Evolutionary conservation across 2,888 invertebrate species (phyloP), one percentile per base, ranked within the genome.

Genomic region (Brachypalpus laphriformis): DNA sequence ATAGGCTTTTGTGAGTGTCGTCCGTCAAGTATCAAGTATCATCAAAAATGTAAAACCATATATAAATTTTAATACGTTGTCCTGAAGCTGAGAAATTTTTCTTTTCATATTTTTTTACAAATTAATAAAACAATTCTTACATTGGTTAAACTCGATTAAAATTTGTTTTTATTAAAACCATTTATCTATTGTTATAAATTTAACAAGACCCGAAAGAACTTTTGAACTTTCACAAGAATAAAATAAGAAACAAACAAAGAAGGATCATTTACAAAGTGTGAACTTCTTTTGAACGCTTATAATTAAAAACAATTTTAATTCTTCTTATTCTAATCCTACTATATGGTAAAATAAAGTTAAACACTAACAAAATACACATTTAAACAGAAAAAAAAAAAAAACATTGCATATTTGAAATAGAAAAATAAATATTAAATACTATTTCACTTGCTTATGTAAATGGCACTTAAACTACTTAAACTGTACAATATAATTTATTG

Each of bases 371-470:
- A 54, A 71, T 42, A 59, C 18, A 63, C 20, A 42, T 51, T 42
- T n/a, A n/a, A n/a, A n/a, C n/a, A n/a, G n/a, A n/a, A n/a, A n/a
- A n/a, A 25, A 5, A 37, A 47, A 56, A 25, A 11, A n/a, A 59
- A 72, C 25, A 66, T 61, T 72, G 45, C 71, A 61, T 71, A 56
- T 42, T 45, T 51, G 47, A 74, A 68, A 74, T 57, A 78, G 71
- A 77, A 70, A 74, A 20, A 70, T 68, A 78, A 83, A 68, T 63
- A 68, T 18, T 80, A 78, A 57, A 75, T 45, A 74, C 78, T 83
- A 83, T 83, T 83, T 78, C 74, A 72, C 74, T 78, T 83, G 78
- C 70, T 78, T 83, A 78, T 83, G 76, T 78, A 78, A 80, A 83
- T 83, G 83, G 83, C 83, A 83, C 83, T 83, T 70, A 83, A 78